Conservation (phyloP, 1,140 invertebrate species). For the Drosophila sechellia region DNA sequence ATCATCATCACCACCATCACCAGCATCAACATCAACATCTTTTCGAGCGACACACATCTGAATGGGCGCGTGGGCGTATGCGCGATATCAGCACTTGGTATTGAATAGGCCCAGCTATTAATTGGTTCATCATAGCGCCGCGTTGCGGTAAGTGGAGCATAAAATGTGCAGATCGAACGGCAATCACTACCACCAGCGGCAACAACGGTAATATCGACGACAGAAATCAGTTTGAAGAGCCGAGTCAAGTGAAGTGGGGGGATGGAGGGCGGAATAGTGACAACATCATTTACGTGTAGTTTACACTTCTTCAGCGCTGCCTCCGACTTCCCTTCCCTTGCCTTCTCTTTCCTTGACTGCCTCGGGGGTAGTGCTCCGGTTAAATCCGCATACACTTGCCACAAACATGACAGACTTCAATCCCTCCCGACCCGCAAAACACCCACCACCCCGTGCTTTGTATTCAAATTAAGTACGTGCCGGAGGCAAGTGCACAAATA, state of each 20-base stretch:
- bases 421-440: neutral
- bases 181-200: neutral
- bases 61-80: constrained; percentile 31
- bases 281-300: constrained; percentile 56
- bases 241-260: constrained; percentile 30
- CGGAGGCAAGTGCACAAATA: constrained; percentile 34
- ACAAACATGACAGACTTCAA: constrained; percentile 8
- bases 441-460: constrained; percentile 6
- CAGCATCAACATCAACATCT: neutral
- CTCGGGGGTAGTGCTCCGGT: neutral
- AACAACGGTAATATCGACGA: neutral
- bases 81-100: constrained; percentile 37
- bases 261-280: constrained; percentile 32
- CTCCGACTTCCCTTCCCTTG: neutral
- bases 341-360: too few relatives aligned
- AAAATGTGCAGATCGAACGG: constrained; percentile 14
- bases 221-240: constrained; percentile 13
- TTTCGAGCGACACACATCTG: constrained; percentile 1
- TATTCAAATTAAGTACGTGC: constrained; percentile 46
- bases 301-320: constrained; percentile 37
- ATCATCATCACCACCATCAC: constrained; percentile 1
- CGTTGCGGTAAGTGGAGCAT: constrained; percentile 4
- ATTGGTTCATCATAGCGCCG: constrained; percentile 16
- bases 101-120: constrained; percentile 45
- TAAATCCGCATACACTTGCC: constrained; percentile 12